phyloP scores from a whole-genome alignment of 1,140 invertebrate genomes.

The Listronotus oregonensis region DNA sequence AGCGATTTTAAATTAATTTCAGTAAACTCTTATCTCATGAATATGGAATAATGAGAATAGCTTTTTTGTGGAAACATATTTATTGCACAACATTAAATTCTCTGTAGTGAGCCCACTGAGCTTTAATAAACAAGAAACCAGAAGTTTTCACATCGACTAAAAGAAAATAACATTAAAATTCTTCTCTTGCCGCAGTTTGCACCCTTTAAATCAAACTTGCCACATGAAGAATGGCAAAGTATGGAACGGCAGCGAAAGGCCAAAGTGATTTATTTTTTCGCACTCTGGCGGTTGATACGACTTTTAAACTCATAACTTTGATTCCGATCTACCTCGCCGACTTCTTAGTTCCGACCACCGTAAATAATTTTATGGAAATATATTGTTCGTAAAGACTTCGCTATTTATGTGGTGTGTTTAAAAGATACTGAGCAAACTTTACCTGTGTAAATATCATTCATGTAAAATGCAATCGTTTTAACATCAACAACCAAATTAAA shows the following conservation, averaged over 20 bases:
- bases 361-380: constrained; percentile 23
- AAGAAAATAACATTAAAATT: constrained; percentile 30
- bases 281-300: constrained; percentile 8
- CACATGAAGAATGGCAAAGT: constrained; percentile 25
- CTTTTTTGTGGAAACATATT: too few species aligned
- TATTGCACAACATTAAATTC: too few species aligned
- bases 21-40: too few species aligned
- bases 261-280: constrained; percentile 29
- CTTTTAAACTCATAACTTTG: constrained; percentile 30
- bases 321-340: constrained; percentile 25
- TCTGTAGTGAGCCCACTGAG: background rate
- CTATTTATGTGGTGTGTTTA: background rate
- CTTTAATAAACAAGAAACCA: background rate
- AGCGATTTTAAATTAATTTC: too few species aligned
- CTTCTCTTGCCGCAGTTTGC: constrained; percentile 23
- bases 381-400: background rate
- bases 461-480: too few species aligned
- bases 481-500: too few species aligned
- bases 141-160: background rate
- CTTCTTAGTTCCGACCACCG: constrained; percentile 8
- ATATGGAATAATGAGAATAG: too few species aligned
- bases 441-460: background rate
- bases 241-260: constrained; percentile 14
- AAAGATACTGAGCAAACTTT: constrained; percentile 1
- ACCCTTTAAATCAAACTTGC: constrained; percentile 28